Evolutionary conservation across 2,888 invertebrate genomes (phyloP).

Genomic region (Deroplatys truncata): DNA sequence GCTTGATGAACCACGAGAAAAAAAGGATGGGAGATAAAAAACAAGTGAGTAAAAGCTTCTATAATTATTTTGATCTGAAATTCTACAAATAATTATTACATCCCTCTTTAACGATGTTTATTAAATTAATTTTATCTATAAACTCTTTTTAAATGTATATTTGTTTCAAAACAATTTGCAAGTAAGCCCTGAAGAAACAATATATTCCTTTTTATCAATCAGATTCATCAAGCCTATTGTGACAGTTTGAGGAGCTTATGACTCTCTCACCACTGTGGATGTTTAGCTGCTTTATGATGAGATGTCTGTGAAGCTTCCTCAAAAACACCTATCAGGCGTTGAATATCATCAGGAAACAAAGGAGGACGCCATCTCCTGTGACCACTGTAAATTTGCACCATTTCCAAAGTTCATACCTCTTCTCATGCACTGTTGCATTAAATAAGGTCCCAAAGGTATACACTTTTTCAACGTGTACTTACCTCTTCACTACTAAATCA

Average conservation of each 20-base stretch:
- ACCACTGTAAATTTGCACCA: constrained; percentile 49
- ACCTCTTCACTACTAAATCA: background rate
- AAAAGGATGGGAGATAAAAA: no score
- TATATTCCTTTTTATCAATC: no score
- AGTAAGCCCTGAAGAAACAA: no score
- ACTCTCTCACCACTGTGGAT: constrained; percentile 22
- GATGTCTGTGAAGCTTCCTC: constrained; percentile 60
- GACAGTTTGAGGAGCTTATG: background rate
- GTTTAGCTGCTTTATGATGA: background rate
- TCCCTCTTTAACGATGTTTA: no score
- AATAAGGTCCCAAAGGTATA: no score
- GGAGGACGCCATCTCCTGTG: constrained; percentile 81
- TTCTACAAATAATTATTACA: no score
- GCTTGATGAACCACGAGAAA: background rate
- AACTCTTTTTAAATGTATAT: no score
- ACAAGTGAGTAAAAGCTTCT: no score
- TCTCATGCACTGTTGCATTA: background rate
- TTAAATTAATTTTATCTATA: no score
- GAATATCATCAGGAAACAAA: constrained; percentile 73
- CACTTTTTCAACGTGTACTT: background rate
- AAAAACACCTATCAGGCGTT: constrained; percentile 71
- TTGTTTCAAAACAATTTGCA: no score
- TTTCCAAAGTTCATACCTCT: background rate
- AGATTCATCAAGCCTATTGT: background rate
- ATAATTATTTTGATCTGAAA: no score